Conservation (phyloP, 2,888 invertebrate genomes). For the Torymus auratus region DNA sequence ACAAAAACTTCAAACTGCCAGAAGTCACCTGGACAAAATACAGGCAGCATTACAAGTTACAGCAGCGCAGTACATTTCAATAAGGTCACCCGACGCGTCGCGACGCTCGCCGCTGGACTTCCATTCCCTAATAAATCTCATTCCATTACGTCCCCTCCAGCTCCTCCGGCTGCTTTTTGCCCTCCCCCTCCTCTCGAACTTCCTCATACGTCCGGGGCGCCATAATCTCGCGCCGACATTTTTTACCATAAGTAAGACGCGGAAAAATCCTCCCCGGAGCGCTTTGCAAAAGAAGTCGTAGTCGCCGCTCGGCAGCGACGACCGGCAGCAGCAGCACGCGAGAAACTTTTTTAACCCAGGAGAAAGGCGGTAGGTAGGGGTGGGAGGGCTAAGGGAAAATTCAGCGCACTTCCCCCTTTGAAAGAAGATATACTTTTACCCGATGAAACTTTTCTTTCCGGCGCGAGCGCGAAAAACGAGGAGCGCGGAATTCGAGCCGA, state of each 20-base stretch:
- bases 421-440: slow-evolving; percentile 51
- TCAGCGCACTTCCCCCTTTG: slow-evolving; percentile 35
- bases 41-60: too few relatives aligned
- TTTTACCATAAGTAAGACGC: slow-evolving; percentile 41
- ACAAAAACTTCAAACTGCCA: too few relatives aligned
- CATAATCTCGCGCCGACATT: slow-evolving; percentile 27
- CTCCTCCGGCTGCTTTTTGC: too few relatives aligned
- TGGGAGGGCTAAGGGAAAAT: slow-evolving; percentile 32
- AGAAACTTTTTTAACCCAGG: slow-evolving; percentile 52
- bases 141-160: slow-evolving; percentile 21
- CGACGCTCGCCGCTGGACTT: slow-evolving; percentile 8
- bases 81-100: too few relatives aligned
- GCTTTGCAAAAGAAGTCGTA: slow-evolving; percentile 22
- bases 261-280: slow-evolving; percentile 38
- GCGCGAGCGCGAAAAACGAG: slow-evolving; percentile 2
- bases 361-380: background rate
- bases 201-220: slow-evolving; percentile 9
- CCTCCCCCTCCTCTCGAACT: background rate
- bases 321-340: background rate
- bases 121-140: slow-evolving; percentile 39
- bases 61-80: too few relatives aligned
- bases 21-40: too few relatives aligned
- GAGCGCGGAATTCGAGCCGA: slow-evolving; percentile 14
- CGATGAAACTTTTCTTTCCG: slow-evolving; percentile 62
- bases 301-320: background rate